Conservation (phyloP, 2,113 vertebrate species). For the Dasyprocta punctata region DNA sequence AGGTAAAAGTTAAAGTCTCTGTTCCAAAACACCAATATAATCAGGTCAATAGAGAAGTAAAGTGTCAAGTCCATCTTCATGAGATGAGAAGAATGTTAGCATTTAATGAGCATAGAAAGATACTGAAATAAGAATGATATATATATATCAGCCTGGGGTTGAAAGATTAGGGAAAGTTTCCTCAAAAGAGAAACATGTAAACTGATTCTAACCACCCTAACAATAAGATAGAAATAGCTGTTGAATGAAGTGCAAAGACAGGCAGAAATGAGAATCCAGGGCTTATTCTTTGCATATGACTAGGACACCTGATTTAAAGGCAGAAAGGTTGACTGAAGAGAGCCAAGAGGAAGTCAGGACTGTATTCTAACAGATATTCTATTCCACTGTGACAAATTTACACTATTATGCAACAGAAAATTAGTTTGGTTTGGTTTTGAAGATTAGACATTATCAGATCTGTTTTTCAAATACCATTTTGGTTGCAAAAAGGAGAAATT, state of each 20-base stretch:
- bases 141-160: too few relatives aligned
- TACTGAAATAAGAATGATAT: too few relatives aligned
- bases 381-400: background rate
- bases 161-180: too few relatives aligned
- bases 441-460: background rate
- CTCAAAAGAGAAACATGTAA: too few relatives aligned
- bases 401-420: background rate
- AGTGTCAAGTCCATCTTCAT: background rate
- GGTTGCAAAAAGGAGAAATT: background rate
- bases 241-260: background rate
- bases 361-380: background rate
- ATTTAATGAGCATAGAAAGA: background rate
- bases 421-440: background rate
- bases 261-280: background rate
- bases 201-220: background rate
- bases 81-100: background rate
- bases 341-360: background rate
- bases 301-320: background rate
- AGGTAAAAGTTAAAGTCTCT: background rate
- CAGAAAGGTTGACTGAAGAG: background rate
- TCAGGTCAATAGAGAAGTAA: background rate
- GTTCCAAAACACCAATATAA: background rate
- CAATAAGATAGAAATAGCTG: background rate
- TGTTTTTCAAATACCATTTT: background rate
- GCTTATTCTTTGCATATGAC: background rate